Evolutionary conservation across 2,113 vertebrate species (phyloP).

Genomic region (Danio rerio): DNA sequence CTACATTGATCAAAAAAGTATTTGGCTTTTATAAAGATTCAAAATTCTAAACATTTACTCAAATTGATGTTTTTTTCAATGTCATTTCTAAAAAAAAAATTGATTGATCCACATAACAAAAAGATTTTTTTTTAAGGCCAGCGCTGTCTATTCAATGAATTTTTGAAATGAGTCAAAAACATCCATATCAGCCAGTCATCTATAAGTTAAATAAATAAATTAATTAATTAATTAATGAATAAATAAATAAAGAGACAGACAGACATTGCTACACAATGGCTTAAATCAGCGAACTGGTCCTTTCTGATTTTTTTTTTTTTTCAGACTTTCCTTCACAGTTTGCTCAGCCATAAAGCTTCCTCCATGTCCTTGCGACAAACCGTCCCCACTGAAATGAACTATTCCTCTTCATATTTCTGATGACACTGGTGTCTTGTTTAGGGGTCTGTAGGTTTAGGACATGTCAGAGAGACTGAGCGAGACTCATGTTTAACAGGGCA

Average conservation of each 20-base stretch:
- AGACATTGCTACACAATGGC: too few species aligned
- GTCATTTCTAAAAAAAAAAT: too few species aligned
- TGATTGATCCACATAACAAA: too few species aligned
- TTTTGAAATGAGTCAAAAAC: background rate
- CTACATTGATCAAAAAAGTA: too few species aligned
- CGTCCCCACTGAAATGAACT: background rate
- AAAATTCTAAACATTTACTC: too few species aligned
- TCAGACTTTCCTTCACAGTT: background rate
- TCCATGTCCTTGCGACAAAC: background rate
- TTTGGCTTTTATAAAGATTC: too few species aligned
- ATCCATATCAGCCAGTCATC: background rate
- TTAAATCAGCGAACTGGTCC: background rate
- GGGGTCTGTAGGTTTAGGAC: slow-evolving; percentile 34
- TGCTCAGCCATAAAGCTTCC: background rate
- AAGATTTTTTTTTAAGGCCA: too few species aligned
- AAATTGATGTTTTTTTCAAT: too few species aligned
- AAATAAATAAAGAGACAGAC: too few species aligned
- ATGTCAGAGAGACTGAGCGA: slow-evolving; percentile 32
- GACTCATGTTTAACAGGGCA: slow-evolving; percentile 45
- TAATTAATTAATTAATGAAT: too few species aligned
- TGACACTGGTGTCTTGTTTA: slow-evolving; percentile 43
- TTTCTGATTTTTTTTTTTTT: background rate
- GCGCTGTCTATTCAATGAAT: background rate
- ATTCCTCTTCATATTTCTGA: slow-evolving; percentile 33
- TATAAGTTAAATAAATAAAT: too few species aligned